Conservation (phyloP, 2,888 invertebrate genomes). For the Nomada ruficornis region DNA sequence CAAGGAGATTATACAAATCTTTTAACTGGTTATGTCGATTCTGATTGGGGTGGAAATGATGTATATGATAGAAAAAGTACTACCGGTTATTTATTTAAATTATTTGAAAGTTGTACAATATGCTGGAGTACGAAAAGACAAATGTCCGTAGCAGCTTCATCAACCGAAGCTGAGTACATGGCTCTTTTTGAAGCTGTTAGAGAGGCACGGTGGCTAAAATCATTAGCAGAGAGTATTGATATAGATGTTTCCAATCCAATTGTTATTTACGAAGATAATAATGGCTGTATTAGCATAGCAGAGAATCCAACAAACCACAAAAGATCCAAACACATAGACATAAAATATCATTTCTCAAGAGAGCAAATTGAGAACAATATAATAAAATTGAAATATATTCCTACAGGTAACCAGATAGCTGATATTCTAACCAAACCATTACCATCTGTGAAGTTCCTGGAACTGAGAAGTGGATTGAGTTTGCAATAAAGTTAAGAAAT, state of each 20-base stretch:
- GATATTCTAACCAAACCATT: neutral
- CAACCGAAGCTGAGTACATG: constrained; percentile 47
- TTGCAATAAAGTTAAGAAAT: constrained; percentile 2
- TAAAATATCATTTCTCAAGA: constrained; percentile 68
- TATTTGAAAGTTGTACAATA: constrained; percentile 58
- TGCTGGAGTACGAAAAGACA: constrained; percentile 64
- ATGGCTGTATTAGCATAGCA: constrained; percentile 29
- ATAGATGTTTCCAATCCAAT: constrained; percentile 51
- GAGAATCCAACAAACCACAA: constrained; percentile 67
- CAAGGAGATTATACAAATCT: neutral
- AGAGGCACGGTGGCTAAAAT: constrained; percentile 77
- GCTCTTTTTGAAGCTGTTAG: constrained; percentile 73
- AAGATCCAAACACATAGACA: constrained; percentile 73
- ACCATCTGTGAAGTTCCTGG: neutral
- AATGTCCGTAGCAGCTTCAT: neutral
- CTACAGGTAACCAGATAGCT: neutral
- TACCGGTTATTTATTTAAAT: constrained; percentile 57
- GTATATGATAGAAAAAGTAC: constrained; percentile 47
- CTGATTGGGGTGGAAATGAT: neutral
- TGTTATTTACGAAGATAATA: constrained; percentile 70
- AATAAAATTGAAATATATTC: constrained; percentile 13
- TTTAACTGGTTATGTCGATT: neutral
- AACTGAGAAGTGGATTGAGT: constrained; percentile 16
- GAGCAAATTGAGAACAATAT: constrained; percentile 4
- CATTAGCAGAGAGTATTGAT: constrained; percentile 69